Evolutionary conservation across 2,888 invertebrate genomes (phyloP), one percentile per base, ranked within the genome.

Genomic region (Caenorhabditis sp.): DNA sequence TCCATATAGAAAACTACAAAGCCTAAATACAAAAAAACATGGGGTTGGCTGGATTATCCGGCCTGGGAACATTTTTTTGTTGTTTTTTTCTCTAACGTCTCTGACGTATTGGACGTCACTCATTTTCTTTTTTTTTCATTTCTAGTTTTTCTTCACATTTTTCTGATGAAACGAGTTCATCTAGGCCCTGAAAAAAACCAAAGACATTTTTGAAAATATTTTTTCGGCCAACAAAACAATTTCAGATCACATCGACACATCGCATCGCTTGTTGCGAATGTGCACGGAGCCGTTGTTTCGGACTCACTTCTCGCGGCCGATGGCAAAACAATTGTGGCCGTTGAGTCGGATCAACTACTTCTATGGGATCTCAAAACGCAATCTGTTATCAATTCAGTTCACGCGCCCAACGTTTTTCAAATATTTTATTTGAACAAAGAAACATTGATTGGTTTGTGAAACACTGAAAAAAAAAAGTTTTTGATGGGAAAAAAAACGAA

Each of bases 301-400:
- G 76, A 85, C 58, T 78, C 77, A n/a, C 36, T 82, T 8, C 24
- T 85, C n/a, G 66, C 84, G 1, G 36, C 71, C 1, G 83, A 83
- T 63, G 84, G 84, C 43, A 66, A 67, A 67, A 71, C 71, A 12
- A 60, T 69, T 12, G 60, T 77, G 12, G 69, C 79, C 8, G 66
- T 79, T 0, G 76, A 79, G 62, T 79, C 78, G 1, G 85, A 85
- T 61, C 71, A 78, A 23, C 74, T 85, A 5, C 65, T 85, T 10
- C 58, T 85, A 0, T 85, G 85, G 84, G 85, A 85, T 66, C 69
- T 85, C 50, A 67, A 80, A 55, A 85, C 85, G 2, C 85, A 85
- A 53, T 79, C 79, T 1, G 85, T 85, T 2, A 66, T 77, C 12
- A 69, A 82, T 62, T 79, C 84, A 14, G 26, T 78, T 6, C 78